Conservation (phyloP, 2,797 vertebrate species). For the Spea hammondii region DNA sequence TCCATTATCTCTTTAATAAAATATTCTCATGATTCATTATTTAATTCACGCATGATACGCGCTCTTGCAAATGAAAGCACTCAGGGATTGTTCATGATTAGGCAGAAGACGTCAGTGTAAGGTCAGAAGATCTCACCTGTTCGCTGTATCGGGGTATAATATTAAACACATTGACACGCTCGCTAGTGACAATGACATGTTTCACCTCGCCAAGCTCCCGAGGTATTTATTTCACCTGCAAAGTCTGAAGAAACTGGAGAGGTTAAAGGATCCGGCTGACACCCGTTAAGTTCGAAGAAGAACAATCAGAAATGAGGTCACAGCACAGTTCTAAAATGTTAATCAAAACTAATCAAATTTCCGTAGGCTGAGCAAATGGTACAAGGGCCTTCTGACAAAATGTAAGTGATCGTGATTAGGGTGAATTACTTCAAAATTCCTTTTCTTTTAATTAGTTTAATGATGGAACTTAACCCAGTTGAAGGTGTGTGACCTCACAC, state of each 20-base stretch:
- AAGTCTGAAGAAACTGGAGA: slow-evolving; percentile 27
- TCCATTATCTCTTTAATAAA: too few relatives aligned
- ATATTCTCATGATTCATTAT: neutral
- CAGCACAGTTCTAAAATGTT: slow-evolving; percentile 30
- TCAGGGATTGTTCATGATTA: slow-evolving; percentile 18
- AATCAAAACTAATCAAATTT: slow-evolving; percentile 46
- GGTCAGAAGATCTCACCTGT: slow-evolving; percentile 17
- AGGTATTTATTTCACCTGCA: slow-evolving; percentile 41
- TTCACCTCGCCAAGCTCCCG: slow-evolving; percentile 7
- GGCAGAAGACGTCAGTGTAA: neutral
- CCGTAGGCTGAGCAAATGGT: slow-evolving; percentile 29
- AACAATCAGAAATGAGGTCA: slow-evolving; percentile 39
- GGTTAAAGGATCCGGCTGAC: slow-evolving; percentile 23
- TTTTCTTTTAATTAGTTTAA: slow-evolving; percentile 40
- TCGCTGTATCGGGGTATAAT: neutral
- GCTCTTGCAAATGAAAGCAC: neutral
- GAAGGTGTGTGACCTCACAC: neutral
- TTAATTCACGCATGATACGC: neutral
- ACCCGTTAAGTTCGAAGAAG: slow-evolving; percentile 31
- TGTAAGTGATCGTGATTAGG: slow-evolving; percentile 44
- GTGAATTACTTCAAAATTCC: slow-evolving; percentile 5
- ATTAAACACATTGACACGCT: slow-evolving; percentile 9
- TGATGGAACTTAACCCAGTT: slow-evolving; percentile 2
- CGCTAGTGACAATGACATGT: neutral
- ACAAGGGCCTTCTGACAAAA: slow-evolving; percentile 39